These are phyloP conservation scores for Aquatica leii DNA, from an alignment of 2,888 invertebrate species.

Conservation along the genomic window DNA sequence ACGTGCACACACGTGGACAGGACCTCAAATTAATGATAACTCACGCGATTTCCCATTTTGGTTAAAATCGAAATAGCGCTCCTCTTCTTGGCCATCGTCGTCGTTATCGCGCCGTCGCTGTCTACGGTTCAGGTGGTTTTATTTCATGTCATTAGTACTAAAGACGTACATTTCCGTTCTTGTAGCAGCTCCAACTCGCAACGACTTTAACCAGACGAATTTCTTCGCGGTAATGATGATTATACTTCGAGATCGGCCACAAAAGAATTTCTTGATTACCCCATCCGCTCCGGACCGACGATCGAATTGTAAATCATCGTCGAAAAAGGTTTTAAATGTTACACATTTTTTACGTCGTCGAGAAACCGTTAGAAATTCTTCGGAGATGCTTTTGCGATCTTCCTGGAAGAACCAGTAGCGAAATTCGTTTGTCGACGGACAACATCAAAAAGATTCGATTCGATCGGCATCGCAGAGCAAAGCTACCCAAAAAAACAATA, in stretches of 20 bases:
- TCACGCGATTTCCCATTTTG: not conserved
- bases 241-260: slow-evolving; percentile 39
- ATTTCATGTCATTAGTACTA: slow-evolving; percentile 44
- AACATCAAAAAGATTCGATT: no score
- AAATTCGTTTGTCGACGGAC: no score
- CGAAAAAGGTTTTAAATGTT: no score
- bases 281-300: slow-evolving; percentile 21
- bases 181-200: slow-evolving; percentile 21
- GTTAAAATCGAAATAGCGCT: no score
- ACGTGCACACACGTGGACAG: no score
- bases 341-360: not conserved
- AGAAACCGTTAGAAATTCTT: slow-evolving; percentile 32
- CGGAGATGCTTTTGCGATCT: slow-evolving; percentile 23
- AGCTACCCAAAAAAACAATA: no score
- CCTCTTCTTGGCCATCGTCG: no score
- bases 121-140: slow-evolving; percentile 26
- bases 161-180: slow-evolving; percentile 42
- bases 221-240: slow-evolving; percentile 41
- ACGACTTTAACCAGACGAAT: slow-evolving; percentile 34
- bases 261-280: slow-evolving; percentile 40
- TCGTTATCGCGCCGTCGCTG: no score
- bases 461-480: no score
- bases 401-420: slow-evolving; percentile 14
- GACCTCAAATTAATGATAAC: not conserved
- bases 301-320: no score